Conservation (phyloP, 2,888 invertebrate genomes). For the Incurvaria masculella region DNA sequence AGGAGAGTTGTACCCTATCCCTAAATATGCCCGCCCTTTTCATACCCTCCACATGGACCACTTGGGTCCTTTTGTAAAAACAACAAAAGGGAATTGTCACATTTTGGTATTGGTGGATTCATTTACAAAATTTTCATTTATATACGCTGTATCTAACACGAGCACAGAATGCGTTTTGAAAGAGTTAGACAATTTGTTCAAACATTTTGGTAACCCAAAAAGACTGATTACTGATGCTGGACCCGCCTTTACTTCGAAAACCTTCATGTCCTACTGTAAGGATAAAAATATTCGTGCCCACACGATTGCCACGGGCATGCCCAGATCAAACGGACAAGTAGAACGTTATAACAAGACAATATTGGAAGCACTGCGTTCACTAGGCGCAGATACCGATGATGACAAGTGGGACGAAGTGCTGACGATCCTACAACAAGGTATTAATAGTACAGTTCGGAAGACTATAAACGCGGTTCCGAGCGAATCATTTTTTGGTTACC, state of each 20-base stretch:
- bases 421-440: constrained; percentile 12
- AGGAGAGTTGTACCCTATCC: constrained; percentile 1
- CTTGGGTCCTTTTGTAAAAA: constrained; percentile 12
- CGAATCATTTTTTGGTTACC: constrained; percentile 16
- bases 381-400: not conserved
- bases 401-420: constrained; percentile 16
- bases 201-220: constrained; percentile 12
- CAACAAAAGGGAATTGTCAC: constrained; percentile 6
- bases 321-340: constrained; percentile 16
- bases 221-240: constrained; percentile 14
- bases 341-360: constrained; percentile 14
- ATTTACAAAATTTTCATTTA: constrained; percentile 10
- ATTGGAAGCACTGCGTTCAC: constrained; percentile 6
- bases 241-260: constrained; percentile 14
- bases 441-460: constrained; percentile 15
- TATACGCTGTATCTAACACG: constrained; percentile 7
- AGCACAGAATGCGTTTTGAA: constrained; percentile 3
- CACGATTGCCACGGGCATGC: constrained; percentile 12
- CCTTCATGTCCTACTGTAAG: constrained; percentile 6
- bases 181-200: constrained; percentile 6
- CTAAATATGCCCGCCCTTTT: constrained; percentile 1
- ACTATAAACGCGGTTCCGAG: constrained; percentile 15
- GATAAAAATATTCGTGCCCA: constrained; percentile 1
- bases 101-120: constrained; percentile 8
- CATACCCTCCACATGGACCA: constrained; percentile 15